Evolutionary conservation across 2,888 invertebrate genomes (phyloP).

Genomic region (Drosophila macrospina): DNA sequence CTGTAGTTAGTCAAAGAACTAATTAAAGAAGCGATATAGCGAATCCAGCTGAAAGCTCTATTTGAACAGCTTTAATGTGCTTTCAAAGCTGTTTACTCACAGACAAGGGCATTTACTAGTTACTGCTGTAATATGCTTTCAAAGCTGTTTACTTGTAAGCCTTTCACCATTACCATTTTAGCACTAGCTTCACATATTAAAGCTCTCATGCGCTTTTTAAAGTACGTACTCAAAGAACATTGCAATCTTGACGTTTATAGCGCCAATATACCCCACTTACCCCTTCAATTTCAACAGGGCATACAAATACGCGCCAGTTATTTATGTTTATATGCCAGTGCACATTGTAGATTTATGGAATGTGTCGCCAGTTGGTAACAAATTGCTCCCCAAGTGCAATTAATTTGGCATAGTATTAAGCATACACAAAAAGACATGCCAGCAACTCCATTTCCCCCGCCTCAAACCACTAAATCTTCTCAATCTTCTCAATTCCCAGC

Average conservation of each 20-base stretch:
- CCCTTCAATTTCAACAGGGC: background rate
- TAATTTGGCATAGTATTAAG: conserved; percentile 57
- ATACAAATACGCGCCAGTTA: conserved; percentile 35
- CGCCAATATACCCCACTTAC: background rate
- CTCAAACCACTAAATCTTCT: background rate
- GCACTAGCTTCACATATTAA: too few species aligned
- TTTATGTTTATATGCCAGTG: conserved; percentile 49
- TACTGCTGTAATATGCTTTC: too few species aligned
- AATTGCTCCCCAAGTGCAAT: conserved; percentile 60
- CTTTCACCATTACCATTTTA: too few species aligned
- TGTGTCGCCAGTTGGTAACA: conserved; percentile 55
- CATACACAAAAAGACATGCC: conserved; percentile 18
- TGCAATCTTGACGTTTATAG: too few species aligned
- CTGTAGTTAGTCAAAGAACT: conserved; percentile 2
- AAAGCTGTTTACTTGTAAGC: too few species aligned
- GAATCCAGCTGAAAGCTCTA: too few species aligned
- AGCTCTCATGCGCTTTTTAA: too few species aligned
- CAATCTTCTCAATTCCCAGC: background rate
- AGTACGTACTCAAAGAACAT: too few species aligned
- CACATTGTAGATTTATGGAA: conserved; percentile 61
- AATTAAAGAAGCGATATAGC: too few species aligned
- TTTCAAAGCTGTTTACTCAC: too few species aligned
- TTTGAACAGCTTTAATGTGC: too few species aligned
- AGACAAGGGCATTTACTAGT: too few species aligned
- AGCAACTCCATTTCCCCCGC: background rate